Evolutionary conservation across 2,888 invertebrate genomes (phyloP), one percentile per base, ranked within the genome.

Genomic region (Siphlonurus alternatus): DNA sequence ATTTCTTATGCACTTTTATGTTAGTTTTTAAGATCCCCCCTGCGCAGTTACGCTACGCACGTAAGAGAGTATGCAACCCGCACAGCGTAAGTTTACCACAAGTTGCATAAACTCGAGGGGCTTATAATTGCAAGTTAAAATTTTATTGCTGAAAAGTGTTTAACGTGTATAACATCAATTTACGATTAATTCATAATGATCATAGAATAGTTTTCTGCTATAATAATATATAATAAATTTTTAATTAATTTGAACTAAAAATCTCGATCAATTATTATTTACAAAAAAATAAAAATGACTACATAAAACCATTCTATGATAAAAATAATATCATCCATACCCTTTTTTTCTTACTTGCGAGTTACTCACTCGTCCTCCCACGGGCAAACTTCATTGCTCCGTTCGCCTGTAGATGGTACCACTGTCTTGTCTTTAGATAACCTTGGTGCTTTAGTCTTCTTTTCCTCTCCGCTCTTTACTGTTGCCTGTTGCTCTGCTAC

Each of bases 311-410:
- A 56, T 56, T 56, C 19, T 20, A 56, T 22, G 22, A 56, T 22
- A 56, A 5, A 56, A 22, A n/a, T 56, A 20, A 10, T 56, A 56
- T 56, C n/a, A 56, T 56, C 56, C 56, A 56, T 22, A 56, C n/a
- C 22, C n/a, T 22, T 56, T 38, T 56, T 20, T 56, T 56, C 56
- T 56, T 56, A 56, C 56, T 56, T 56, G 24, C n/a, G 5, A 23
- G 67, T 66, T 77, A 88, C 92, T 89, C 83, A 93, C 93, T 93
- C 92, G 80, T 93, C 91, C 83, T 93, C 93, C 93, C 93, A 93
- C 65, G 93, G 93, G 80, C 93, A 93, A 74, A 93, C 86, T 78
- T 91, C 89, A 78, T 87, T 89, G 77, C 56, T 56, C n/a, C 56
- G 7, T 22, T 56, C 56, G 5, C 56, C 56, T 59, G 61, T 65